Conservation (phyloP, 2,113 vertebrate species). For the Xenotilapia leptura region DNA sequence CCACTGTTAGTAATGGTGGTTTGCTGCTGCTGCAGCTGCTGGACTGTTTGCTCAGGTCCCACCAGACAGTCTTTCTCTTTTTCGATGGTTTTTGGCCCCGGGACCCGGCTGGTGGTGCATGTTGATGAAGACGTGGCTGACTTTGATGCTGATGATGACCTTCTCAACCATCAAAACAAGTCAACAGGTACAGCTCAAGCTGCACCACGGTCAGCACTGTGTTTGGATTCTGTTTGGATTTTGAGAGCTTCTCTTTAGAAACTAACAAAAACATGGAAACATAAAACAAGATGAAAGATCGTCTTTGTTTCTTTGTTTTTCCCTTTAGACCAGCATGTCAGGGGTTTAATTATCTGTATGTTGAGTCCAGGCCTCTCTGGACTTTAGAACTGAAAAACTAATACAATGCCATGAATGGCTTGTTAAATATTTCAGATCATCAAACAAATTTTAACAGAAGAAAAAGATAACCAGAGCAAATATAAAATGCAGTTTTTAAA, state of each 20-base stretch:
- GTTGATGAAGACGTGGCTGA: neutral
- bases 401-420: neutral
- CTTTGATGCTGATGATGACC: neutral
- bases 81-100: constrained; percentile 13
- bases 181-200: neutral
- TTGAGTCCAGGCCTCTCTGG: neutral
- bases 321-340: neutral
- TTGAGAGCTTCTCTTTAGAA: neutral
- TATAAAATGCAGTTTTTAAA: neutral
- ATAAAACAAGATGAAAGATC: neutral
- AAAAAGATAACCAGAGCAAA: neutral
- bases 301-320: neutral
- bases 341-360: neutral
- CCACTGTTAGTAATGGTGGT: neutral
- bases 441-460: neutral
- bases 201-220: neutral
- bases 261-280: neutral
- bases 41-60: neutral
- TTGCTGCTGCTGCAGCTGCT: neutral
- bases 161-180: neutral
- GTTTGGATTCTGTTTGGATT: neutral
- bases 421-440: neutral
- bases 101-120: constrained; percentile 14
- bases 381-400: neutral
- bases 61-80: neutral